phyloP scores from a whole-genome alignment of 2,888 invertebrate species.

The Habroteleia sp. region DNA sequence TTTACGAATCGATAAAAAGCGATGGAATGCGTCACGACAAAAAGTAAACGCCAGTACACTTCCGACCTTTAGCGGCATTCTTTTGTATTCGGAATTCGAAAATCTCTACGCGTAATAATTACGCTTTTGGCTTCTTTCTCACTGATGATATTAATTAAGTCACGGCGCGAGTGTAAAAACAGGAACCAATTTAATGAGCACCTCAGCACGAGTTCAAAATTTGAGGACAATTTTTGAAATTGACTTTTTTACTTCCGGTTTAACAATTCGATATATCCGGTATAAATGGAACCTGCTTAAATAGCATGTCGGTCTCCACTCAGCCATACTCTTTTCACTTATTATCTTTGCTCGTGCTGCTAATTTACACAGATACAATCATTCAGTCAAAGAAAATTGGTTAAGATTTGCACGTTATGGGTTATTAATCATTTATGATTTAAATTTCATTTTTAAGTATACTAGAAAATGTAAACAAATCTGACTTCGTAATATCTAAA shows the following conservation, averaged over 20 bases:
- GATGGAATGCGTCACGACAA: slow-evolving; percentile 48
- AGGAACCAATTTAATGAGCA: slow-evolving; percentile 49
- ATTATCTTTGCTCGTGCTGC: slow-evolving; percentile 29
- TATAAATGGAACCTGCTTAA: slow-evolving; percentile 41
- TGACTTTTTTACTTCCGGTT: slow-evolving; percentile 33
- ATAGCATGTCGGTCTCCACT: slow-evolving; percentile 34
- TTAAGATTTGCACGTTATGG: slow-evolving; percentile 18
- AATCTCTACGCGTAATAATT: slow-evolving; percentile 28
- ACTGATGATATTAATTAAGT: slow-evolving; percentile 31
- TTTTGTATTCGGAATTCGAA: slow-evolving; percentile 20
- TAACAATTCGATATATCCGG: slow-evolving; percentile 44
- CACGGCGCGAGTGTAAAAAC: too few species aligned
- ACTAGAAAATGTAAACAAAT: too few species aligned
- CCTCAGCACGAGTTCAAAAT: slow-evolving; percentile 16
- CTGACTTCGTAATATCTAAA: too few species aligned
- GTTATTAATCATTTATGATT: too few species aligned
- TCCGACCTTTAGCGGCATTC: slow-evolving; percentile 53
- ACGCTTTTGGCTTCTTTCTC: slow-evolving; percentile 5
- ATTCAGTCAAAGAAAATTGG: slow-evolving; percentile 38
- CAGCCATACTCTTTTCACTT: slow-evolving; percentile 14
- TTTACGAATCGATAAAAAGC: slow-evolving; percentile 64
- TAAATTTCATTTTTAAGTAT: too few species aligned
- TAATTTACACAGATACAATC: too few species aligned
- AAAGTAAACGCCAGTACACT: slow-evolving; percentile 33
- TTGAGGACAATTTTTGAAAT: slow-evolving; percentile 14